A percentile compares a stretch with the other conserved stretches of the same genome.
These are phyloP conservation scores for Rhinichthys osculus DNA, from an alignment of 2,797 vertebrate genomes.

Conservation along the genomic window DNA sequence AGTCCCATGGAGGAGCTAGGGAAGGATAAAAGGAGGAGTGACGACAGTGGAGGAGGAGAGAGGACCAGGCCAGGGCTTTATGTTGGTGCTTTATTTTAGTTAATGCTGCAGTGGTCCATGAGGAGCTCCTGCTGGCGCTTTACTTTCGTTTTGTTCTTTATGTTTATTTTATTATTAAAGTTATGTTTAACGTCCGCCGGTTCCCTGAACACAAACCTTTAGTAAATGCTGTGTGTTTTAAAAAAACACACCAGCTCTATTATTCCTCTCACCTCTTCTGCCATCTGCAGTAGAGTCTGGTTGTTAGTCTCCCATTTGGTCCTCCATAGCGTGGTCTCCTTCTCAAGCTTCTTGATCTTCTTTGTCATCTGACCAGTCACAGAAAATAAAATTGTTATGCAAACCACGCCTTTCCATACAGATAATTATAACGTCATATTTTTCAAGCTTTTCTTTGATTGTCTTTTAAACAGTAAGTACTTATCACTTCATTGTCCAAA, in stretches of 20 bases:
- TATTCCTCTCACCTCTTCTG: constrained; percentile 89
- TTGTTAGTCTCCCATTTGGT: constrained; percentile 99
- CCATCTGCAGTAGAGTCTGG: constrained; percentile 98
- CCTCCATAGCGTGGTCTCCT: constrained; percentile 95
- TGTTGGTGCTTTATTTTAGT: too few relatives aligned
- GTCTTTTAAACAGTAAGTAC: neutral
- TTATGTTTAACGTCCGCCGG: too few relatives aligned
- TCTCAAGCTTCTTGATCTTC: constrained; percentile 99
- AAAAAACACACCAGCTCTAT: neutral
- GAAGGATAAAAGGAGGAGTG: too few relatives aligned
- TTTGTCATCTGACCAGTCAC: constrained; percentile 90
- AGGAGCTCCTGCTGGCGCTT: too few relatives aligned
- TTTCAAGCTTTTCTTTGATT: neutral
- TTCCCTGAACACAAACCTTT: neutral
- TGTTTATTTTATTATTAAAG: too few relatives aligned
- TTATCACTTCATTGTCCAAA: neutral
- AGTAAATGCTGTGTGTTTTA: neutral
- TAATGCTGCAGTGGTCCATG: too few relatives aligned
- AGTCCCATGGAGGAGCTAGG: too few relatives aligned
- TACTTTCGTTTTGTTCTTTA: too few relatives aligned
- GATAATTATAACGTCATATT: neutral
- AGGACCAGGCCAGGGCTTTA: too few relatives aligned
- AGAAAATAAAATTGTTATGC: neutral
- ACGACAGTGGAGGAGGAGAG: too few relatives aligned
- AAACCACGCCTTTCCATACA: neutral